Evolutionary conservation across 2,113 vertebrate genomes (phyloP), one percentile per base, ranked within the genome.

Genomic region (Dascyllus trimaculatus): DNA sequence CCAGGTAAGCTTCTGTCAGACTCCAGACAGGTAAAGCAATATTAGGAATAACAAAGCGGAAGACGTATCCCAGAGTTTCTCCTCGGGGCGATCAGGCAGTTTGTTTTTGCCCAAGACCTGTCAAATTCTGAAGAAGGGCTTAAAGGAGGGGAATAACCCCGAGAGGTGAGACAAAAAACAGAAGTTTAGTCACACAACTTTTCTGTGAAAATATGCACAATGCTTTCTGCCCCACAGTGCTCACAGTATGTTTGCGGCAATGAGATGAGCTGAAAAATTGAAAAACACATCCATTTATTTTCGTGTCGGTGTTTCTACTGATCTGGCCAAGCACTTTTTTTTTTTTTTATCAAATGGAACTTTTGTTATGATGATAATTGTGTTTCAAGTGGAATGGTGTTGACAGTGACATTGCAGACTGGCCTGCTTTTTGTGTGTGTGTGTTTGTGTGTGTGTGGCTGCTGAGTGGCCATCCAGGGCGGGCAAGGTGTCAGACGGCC

Each of bases 1-100:
- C 75, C 87, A 90, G 92, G 93, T 91, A 63, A 90, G 85, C 82
- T 62, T 63, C 91, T 90, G 92, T 87, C 93, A 92, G 81, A 48
- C 82, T 85, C 56, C 83, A 92, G 87, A 90, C 86, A 88, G 89
- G 86, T 89, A 80, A 83, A 85, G 90, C 80, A 82, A 77, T 66
- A 80, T 82, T 69, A 74, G 71, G 81, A 81, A 88, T 71, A 90
- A 90, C 90, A 92, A 88, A 90, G 82, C 70, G 48, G 75, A 78
- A 84, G 84, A 91, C 17, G 11, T 60, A 35, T 81, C 81, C 84
- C 78, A 73, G 85, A 83, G 79, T 78, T 90, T 35, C 58, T 82
- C 79, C 92, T 82, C 22, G 15, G 75, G 91, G 91, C 88, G 9
- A 51, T 63, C 19, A 40, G 80, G 67, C 72, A 49, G 66, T 78